Evolutionary conservation across 35 echinoderm and acorn worm species (phyloP).

Genomic region (Eucidaris tribuloides): DNA sequence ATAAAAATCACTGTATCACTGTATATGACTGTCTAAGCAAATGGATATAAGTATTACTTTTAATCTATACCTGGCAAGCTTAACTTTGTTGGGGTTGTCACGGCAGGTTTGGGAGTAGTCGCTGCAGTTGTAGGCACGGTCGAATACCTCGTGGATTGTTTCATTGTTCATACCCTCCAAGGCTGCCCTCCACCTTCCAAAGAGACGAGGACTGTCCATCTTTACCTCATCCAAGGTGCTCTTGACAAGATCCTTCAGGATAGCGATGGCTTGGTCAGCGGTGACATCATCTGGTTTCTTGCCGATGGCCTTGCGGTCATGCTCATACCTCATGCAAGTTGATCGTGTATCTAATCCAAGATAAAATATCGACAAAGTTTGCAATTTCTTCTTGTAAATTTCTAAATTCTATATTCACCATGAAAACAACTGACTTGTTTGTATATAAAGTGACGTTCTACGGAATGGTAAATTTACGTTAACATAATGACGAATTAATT

Average conservation of each 20-base stretch:
- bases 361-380: not conserved
- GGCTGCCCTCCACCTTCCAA: constrained; percentile 68
- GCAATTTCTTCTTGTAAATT: not conserved
- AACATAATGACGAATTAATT: not conserved
- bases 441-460: not conserved
- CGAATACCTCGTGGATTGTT: constrained; percentile 79
- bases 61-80: constrained; percentile 68
- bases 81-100: constrained; percentile 49
- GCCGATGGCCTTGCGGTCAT: not conserved
- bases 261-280: constrained; percentile 35
- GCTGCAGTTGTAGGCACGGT: constrained; percentile 58
- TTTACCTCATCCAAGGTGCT: constrained; percentile 69
- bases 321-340: constrained; percentile 15
- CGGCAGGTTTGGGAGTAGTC: constrained; percentile 50
- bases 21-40: not conserved
- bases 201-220: constrained; percentile 81
- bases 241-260: constrained; percentile 69
- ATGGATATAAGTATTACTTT: no score
- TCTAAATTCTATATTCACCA: not conserved
- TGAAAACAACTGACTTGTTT: not conserved
- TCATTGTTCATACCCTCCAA: constrained; percentile 77
- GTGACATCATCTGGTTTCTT: constrained; percentile 12
- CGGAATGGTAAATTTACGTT: not conserved
- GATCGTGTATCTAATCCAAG: not conserved
- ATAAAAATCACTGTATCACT: no score